phyloP scores from a whole-genome alignment of 92 coral and sea anemone genomes.

The Epizoanthus scotinus region DNA sequence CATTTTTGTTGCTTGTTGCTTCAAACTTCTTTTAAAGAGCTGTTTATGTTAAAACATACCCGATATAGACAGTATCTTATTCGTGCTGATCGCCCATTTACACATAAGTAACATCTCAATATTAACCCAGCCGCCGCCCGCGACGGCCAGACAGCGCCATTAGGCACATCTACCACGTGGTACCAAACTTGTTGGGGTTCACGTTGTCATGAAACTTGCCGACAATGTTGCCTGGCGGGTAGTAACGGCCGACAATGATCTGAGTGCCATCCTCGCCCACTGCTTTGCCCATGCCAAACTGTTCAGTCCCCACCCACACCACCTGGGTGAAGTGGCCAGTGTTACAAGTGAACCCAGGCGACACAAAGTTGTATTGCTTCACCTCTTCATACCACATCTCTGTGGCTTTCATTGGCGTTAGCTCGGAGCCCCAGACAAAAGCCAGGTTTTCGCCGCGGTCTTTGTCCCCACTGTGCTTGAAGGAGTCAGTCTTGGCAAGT shows the following conservation, averaged over 20 bases:
- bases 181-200: conserved; percentile 51
- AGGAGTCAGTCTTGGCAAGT: conserved; percentile 76
- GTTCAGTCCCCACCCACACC: conserved; percentile 84
- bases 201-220: conserved; percentile 93
- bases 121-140: conserved; percentile 14
- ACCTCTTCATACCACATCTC: conserved; percentile 96
- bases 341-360: conserved; percentile 86
- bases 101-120: too few species aligned
- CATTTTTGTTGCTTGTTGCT: too few species aligned
- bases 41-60: too few species aligned
- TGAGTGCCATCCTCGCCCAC: conserved; percentile 86
- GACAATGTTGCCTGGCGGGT: conserved; percentile 92
- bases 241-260: conserved; percentile 88
- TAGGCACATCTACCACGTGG: conserved; percentile 25
- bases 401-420: conserved; percentile 86
- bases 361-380: conserved; percentile 77
- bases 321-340: conserved; percentile 93
- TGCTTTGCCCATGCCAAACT: conserved; percentile 96
- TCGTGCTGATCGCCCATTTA: neutral
- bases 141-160: neutral
- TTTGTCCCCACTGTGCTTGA: conserved; percentile 84
- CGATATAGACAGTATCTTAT: neutral
- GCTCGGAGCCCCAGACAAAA: conserved; percentile 78
- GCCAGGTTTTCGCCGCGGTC: conserved; percentile 94
- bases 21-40: too few species aligned